Evolutionary conservation across 2,113 vertebrate genomes (phyloP), one percentile per base, ranked within the genome.

Genomic region (Rhipidura dahli): DNA sequence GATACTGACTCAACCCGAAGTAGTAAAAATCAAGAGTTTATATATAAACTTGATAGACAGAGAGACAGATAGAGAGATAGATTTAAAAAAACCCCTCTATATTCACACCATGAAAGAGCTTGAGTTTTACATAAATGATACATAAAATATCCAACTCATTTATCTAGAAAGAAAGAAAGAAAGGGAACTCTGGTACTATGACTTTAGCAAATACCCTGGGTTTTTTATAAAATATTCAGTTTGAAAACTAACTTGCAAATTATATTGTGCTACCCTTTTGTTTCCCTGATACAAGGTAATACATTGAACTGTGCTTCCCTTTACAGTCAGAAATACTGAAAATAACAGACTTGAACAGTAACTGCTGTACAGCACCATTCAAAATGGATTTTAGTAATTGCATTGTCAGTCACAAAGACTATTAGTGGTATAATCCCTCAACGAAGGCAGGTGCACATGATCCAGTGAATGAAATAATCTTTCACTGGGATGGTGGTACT

Each of bases 51-150:
- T 5, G 6, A 35, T 4, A 54, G 27, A 47, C 5, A 71, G 8
- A 75, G 14, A 86, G 14, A 76, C 11, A 66, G 13, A 57, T 2
- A 31, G 11, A 60, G 11, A 73, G 51, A n/a, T 3, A 17, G 37
- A 51, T 60, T 68, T n/a, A n/a, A n/a, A 7, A 1, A 76, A 65
- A 42, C 5, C 0, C 0, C 1, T 3, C 16, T 42, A 11, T 6
- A 50, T 20, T 69, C 65, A 49, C 15, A 68, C 14, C 12, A 71
- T 11, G 20, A 20, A 92, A 81, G 12, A 81, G 4, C 15, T 26
- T 60, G 31, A 81, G 4, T 45, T 27, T 61, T 24, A 57, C 2
- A 0, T 10, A 50, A 50, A 12, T n/a, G 28, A 35, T 13, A 33
- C 4, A 60, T 31, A 64, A 68, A 83, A 70, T n/a, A 85, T 3